Evolutionary conservation across 2,888 invertebrate genomes (phyloP), one percentile per base, ranked within the genome.

Genomic region (Masnerella sp.): DNA sequence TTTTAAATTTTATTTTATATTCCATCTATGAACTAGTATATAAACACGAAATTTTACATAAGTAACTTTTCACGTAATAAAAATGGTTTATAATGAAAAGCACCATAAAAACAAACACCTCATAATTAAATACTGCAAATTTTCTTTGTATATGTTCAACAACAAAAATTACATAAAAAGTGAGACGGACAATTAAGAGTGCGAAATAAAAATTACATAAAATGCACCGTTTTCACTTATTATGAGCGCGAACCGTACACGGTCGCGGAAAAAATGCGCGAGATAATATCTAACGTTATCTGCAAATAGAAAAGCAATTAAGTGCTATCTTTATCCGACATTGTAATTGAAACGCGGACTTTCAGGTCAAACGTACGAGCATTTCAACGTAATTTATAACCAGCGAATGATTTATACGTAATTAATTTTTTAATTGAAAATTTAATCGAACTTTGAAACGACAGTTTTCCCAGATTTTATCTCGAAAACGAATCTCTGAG

Each of bases 341-440:
- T 34, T 56, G n/a, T 58, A 58, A 58, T 58, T 45, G 45, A 58
- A 20, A 45, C 14, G 5, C n/a, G 9, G 20, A 36, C 25, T 58
- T 58, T 58, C 45, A 56, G 56, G 42, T 56, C 42, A 56, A 32
- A 20, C 15, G 32, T n/a, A n/a, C n/a, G n/a, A n/a, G n/a, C n/a
- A 25, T 14, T 30, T n/a, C 1, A 36, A 36, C 17, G 25, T 45
- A 34, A 45, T 43, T 11, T n/a, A n/a, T n/a, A n/a, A n/a, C n/a
- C n/a, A n/a, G n/a, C n/a, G n/a, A 28, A 42, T 56, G 25, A 56
- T 42, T 42, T 18, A 56, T 40, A 56, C 12, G 18, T 30, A 56
- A 42, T 56, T 42, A 28, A 14, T 42, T 40, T 56, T 56, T 42
- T 42, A 42, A 36, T 22, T 8, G 5, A 36, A 12, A 25, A 36